Percentiles rank a stretch among this genome's conserved stretches.
These are phyloP conservation scores for Silurus glanis DNA, from an alignment of 2,113 vertebrate species.

Conservation along the genomic window DNA sequence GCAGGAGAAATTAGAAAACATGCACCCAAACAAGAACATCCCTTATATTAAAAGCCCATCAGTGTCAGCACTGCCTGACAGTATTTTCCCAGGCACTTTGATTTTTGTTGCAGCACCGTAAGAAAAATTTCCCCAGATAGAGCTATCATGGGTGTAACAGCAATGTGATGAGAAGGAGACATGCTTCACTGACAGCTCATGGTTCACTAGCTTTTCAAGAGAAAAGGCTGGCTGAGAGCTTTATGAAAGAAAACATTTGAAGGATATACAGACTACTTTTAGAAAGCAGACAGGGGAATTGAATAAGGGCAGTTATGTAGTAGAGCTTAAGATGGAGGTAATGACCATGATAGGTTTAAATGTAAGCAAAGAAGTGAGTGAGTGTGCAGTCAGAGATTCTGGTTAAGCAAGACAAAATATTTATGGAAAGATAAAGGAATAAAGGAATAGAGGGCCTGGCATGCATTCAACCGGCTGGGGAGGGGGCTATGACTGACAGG, in stretches of 20 bases:
- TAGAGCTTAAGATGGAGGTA: background rate
- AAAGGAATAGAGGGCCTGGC: slow-evolving; percentile 59
- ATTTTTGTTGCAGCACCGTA: slow-evolving; percentile 9
- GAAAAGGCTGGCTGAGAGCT: background rate
- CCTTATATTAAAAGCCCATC: slow-evolving; percentile 25
- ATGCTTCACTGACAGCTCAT: background rate
- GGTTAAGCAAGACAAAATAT: slow-evolving; percentile 55
- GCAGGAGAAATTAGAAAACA: slow-evolving; percentile 43
- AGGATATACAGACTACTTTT: background rate
- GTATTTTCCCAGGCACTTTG: background rate
- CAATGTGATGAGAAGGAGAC: slow-evolving; percentile 13
- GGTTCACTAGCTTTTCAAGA: slow-evolving; percentile 1
- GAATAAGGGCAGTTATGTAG: background rate
- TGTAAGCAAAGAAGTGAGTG: background rate
- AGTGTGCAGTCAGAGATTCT: background rate
- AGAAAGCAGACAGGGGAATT: background rate
- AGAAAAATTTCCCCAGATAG: slow-evolving; percentile 5
- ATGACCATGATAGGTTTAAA: background rate
- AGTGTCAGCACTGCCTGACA: background rate
- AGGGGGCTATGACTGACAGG: slow-evolving; percentile 68
- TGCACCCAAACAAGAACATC: slow-evolving; percentile 20
- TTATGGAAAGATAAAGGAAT: slow-evolving; percentile 68
- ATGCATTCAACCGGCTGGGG: slow-evolving; percentile 58
- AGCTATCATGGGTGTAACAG: slow-evolving; percentile 21
- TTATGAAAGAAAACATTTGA: background rate